Conservation (phyloP, 2,113 vertebrate genomes). For the Panthera tigris region DNA sequence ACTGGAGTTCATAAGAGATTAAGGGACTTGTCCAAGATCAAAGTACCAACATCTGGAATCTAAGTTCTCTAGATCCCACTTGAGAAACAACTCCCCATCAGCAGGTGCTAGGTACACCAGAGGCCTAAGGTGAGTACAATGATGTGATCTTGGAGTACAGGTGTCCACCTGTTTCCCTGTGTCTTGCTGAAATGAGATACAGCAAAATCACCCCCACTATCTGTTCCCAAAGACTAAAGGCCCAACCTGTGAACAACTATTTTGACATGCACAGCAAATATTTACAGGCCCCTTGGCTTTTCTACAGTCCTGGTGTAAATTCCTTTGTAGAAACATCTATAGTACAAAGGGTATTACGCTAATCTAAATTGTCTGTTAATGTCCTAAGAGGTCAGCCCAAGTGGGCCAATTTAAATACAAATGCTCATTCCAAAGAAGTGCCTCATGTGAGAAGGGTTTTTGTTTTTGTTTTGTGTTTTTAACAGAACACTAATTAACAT, state of each 20-base stretch:
- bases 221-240: neutral
- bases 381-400: neutral
- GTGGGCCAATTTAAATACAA: neutral
- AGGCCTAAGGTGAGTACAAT: neutral
- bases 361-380: neutral
- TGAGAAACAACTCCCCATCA: neutral
- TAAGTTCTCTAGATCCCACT: neutral
- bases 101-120: neutral
- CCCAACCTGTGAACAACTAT: neutral
- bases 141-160: neutral
- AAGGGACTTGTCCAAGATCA: neutral
- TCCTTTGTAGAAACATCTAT: neutral
- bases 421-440: neutral
- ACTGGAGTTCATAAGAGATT: neutral
- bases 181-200: neutral
- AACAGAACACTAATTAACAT: constrained; percentile 42
- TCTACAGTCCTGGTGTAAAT: neutral
- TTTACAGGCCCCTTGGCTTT: neutral
- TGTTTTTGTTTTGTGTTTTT: neutral
- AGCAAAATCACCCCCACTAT: neutral
- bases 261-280: neutral
- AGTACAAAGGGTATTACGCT: neutral
- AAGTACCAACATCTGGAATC: neutral
- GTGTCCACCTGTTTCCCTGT: neutral
- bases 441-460: neutral